A percentile compares a stretch with the other conserved stretches of the same genome.
phyloP scores from a whole-genome alignment of 2,888 invertebrate species.

The Diabrotica balteata region DNA sequence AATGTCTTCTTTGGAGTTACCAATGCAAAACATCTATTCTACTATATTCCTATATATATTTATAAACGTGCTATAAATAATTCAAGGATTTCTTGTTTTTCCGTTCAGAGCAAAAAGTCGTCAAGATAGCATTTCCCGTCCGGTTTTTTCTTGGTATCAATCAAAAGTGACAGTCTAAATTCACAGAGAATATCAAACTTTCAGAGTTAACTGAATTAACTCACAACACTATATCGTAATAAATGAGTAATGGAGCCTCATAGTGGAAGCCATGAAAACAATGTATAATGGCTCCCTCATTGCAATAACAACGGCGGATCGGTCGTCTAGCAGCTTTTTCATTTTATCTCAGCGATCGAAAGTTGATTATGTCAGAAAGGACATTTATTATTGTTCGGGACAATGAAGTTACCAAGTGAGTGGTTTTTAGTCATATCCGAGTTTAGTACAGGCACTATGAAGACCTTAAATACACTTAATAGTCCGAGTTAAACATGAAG shows the following conservation, averaged over 20 bases:
- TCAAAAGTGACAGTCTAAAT: background rate
- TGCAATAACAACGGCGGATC: constrained; percentile 10
- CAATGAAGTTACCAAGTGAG: constrained; percentile 8
- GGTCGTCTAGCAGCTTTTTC: constrained; percentile 16
- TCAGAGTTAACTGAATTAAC: constrained; percentile 12
- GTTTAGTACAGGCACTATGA: background rate
- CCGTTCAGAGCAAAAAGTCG: too few species aligned
- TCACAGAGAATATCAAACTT: constrained; percentile 8
- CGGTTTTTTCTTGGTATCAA: background rate
- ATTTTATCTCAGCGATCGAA: constrained; percentile 28
- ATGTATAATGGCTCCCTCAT: constrained; percentile 11
- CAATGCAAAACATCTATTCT: too few species aligned
- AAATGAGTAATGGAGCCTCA: constrained; percentile 23
- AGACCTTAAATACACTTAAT: background rate
- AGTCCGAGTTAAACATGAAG: too few species aligned
- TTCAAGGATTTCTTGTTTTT: too few species aligned
- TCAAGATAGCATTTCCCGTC: too few species aligned
- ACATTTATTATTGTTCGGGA: constrained; percentile 29
- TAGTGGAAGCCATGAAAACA: constrained; percentile 21
- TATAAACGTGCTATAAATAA: too few species aligned
- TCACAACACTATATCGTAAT: constrained; percentile 4
- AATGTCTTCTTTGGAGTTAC: too few species aligned
- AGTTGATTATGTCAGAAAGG: constrained; percentile 27
- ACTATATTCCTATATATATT: too few species aligned
- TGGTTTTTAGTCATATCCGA: background rate